These are phyloP conservation scores for Caerostris extrusa DNA, from an alignment of 1,140 invertebrate genomes.

Conservation along the genomic window DNA sequence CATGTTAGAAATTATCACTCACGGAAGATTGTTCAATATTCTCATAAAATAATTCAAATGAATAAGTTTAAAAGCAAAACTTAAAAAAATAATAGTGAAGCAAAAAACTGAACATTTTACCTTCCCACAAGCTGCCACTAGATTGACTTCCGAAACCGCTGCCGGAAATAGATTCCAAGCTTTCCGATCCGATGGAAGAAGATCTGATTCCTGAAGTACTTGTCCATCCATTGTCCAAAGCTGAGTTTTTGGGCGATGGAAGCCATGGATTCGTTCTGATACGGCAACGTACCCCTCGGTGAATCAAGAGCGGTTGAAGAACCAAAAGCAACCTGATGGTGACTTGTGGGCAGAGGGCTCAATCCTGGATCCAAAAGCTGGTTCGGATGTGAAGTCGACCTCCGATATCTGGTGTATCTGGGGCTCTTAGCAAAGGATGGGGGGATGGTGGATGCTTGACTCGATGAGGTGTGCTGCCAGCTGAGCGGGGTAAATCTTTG, in stretches of 20 bases:
- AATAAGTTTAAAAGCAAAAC: too few relatives aligned
- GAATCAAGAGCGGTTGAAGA: conserved; percentile 63
- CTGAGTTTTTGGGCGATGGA: conserved; percentile 64
- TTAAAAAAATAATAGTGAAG: too few relatives aligned
- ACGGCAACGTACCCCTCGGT: conserved; percentile 59
- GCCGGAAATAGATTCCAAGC: conserved; percentile 67
- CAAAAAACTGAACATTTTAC: background rate
- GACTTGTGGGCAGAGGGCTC: conserved; percentile 1
- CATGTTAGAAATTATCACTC: too few relatives aligned
- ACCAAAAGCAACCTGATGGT: conserved; percentile 40
- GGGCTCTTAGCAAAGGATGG: conserved; percentile 42
- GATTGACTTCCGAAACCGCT: conserved; percentile 76
- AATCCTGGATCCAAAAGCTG: conserved; percentile 60
- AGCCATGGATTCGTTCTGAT: conserved; percentile 76
- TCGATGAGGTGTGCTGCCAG: conserved; percentile 57
- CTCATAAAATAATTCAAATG: too few relatives aligned
- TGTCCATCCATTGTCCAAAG: conserved; percentile 34
- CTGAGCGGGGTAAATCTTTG: conserved; percentile 61
- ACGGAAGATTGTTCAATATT: too few relatives aligned
- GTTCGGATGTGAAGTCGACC: conserved; percentile 68
- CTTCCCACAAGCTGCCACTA: conserved; percentile 73
- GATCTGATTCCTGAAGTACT: background rate
- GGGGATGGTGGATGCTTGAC: conserved; percentile 63
- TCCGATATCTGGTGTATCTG: conserved; percentile 25
- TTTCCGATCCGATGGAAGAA: conserved; percentile 72